Percentiles rank a stretch among this genome's conserved stretches.
These are phyloP conservation scores for Drosophila melanocephala DNA, from an alignment of 2,888 invertebrate species.

Conservation along the genomic window DNA sequence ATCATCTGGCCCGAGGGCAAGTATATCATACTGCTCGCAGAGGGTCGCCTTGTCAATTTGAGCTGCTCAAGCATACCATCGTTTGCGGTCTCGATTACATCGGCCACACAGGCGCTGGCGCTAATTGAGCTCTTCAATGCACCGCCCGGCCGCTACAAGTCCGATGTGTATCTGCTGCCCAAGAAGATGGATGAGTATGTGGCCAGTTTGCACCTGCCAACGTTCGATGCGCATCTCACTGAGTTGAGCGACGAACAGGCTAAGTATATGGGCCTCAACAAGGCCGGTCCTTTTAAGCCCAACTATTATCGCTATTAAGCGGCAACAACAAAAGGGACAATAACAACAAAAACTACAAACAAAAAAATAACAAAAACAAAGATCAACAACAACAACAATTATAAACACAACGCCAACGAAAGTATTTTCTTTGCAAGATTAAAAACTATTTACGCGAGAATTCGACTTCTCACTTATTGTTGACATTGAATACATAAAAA, in stretches of 20 bases:
- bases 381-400: slow-evolving; percentile 62
- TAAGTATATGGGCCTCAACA: slow-evolving; percentile 98
- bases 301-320: slow-evolving; percentile 95
- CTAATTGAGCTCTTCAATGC: slow-evolving; percentile 99
- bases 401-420: slow-evolving; percentile 77
- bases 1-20: slow-evolving; percentile 99
- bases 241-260: slow-evolving; percentile 98
- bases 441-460: slow-evolving; percentile 68
- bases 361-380: slow-evolving; percentile 44
- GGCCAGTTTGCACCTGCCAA: slow-evolving; percentile 97
- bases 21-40: slow-evolving; percentile 95
- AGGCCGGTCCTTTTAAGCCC: slow-evolving; percentile 99
- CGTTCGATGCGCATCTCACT: slow-evolving; percentile 98
- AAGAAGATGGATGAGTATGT: slow-evolving; percentile 99
- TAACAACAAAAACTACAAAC: slow-evolving; percentile 44
- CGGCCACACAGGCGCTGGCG: slow-evolving; percentile 98
- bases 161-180: slow-evolving; percentile 98
- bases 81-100: slow-evolving; percentile 98
- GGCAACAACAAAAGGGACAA: slow-evolving; percentile 51
- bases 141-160: slow-evolving; percentile 96
- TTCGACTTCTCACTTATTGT: slow-evolving; percentile 45
- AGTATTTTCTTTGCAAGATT: slow-evolving; percentile 78
- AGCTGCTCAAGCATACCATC: slow-evolving; percentile 99
- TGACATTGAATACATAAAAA: slow-evolving; percentile 25
- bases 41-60: slow-evolving; percentile 97